These are phyloP conservation scores for Troglohyphantes excavatus DNA, from an alignment of 2,888 invertebrate genomes.

Conservation along the genomic window DNA sequence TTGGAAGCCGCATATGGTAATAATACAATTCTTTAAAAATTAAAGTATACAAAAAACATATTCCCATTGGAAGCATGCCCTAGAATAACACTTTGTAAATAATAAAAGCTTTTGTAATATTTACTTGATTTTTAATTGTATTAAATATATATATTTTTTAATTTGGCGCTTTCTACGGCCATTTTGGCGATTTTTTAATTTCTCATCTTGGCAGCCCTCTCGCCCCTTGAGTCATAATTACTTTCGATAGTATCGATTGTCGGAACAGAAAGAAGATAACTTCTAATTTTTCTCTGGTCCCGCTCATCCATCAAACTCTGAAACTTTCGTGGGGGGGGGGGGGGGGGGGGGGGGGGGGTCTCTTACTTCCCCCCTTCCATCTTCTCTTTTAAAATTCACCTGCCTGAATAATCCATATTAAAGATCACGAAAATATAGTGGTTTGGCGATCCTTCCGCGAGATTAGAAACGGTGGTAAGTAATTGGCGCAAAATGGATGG, in stretches of 20 bases:
- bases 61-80: too few species aligned
- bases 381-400: slow-evolving; percentile 20
- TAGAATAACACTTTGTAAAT: too few species aligned
- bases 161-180: too few species aligned
- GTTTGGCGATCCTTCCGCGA: not conserved
- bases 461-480: slow-evolving; percentile 23
- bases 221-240: slow-evolving; percentile 40
- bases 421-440: slow-evolving; percentile 49
- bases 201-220: slow-evolving; percentile 8
- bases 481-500: slow-evolving; percentile 46
- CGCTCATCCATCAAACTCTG: slow-evolving; percentile 50
- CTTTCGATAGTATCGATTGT: slow-evolving; percentile 53
- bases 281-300: slow-evolving; percentile 32
- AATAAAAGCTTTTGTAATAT: too few species aligned
- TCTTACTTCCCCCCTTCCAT: not conserved
- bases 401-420: slow-evolving; percentile 55
- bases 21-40: too few species aligned
- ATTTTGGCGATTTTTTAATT: too few species aligned
- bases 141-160: too few species aligned
- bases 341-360: too few species aligned
- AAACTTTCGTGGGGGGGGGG: too few species aligned
- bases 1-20: too few species aligned
- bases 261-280: not conserved
- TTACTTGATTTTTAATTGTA: too few species aligned
- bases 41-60: too few species aligned